Evolutionary conservation across 2,113 vertebrate genomes (phyloP), one percentile per base, ranked within the genome.

Genomic region (Mormyrus iriodes): DNA sequence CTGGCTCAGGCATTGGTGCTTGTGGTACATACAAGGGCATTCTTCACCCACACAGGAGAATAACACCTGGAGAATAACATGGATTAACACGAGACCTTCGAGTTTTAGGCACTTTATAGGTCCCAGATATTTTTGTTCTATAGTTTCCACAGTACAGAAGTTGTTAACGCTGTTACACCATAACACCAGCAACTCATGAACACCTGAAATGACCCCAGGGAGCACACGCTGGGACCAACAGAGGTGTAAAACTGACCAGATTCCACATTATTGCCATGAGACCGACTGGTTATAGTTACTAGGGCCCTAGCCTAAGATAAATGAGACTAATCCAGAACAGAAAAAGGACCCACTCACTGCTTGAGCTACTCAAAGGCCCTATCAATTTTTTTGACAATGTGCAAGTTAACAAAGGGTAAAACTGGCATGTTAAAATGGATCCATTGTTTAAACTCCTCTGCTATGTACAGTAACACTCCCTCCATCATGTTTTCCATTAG

Each of bases 401-500:
- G 15, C 51, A 86, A 53, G 49, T 35, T 53, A 13, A 86, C 27
- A 79, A 53, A 86, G 44, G 48, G 13, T 53, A 86, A 55, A 44
- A 35, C 31, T 39, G 51, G 49, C n/a, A 86, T 39, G n/a, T 8
- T 35, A 86, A 35, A 53, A 53, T 35, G 24, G 17, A 86, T 55
- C 51, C 51, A 39, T 53, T 86, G 49, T 86, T 55, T 86, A 53
- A 65, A 65, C 27, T 87, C 55, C 52, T 44, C 10, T 31, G 55
- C 35, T 65, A 51, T 87, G 86, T 42, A 84, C 42, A 84, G 82
- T 84, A 65, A 44, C 19, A 65, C 24, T 69, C 39, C 35, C 8
- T 35, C 27, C 86, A 31, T 65, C 12, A 49, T 88, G 87, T 88
- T 88, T 88, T 51, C 61, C 31, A 73, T 73, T 88, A 88, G 58